Evolutionary conservation across 2,888 invertebrate species (phyloP), one percentile per base, ranked within the genome.

Genomic region (Laspeyria flexula): DNA sequence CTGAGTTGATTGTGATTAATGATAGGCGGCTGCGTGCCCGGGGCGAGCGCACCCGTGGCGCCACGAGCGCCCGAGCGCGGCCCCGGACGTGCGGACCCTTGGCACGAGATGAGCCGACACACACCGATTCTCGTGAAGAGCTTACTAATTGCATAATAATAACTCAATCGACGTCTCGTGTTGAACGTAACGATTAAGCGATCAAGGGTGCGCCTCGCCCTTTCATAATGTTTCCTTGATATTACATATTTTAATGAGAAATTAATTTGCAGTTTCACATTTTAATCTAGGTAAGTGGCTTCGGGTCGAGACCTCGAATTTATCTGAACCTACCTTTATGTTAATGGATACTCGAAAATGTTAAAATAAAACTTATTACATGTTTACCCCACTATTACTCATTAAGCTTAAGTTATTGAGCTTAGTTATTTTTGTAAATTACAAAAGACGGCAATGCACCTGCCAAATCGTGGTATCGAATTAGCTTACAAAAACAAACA

Each of bases 1-100:
- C 80, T 65, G 60, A 79, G 87, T 83, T 89, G 91, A 92, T 91
- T 89, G 89, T 92, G 90, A 92, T 92, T 89, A 91, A 92, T 91
- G 91, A 85, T 74, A 73, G 80, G 75, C 76, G 72, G 65, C 63
- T 72, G 70, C 56, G 63, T 44, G 56, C 54, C 56, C 57, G 61
- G 58, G 68, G 75, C 72, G 66, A 55, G 72, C 71, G 79, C 76
- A 73, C 76, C 82, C 75, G 77, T 85, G 86, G 86, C 86, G 87
- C 85, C 86, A 42, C n/a, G 37, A 18, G 71, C 40, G 60, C 33
- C 39, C 47, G 46, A 48, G 44, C 46, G 39, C 21, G 48, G 50
- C 42, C 33, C 37, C 45, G 45, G 47, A 44, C 46, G 37, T 59
- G 46, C 50, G 48, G 33, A 9, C 39, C 30, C 29, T 18, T 13